Conservation (phyloP, 2,888 invertebrate genomes). For the Zygogramma bicolorata region DNA sequence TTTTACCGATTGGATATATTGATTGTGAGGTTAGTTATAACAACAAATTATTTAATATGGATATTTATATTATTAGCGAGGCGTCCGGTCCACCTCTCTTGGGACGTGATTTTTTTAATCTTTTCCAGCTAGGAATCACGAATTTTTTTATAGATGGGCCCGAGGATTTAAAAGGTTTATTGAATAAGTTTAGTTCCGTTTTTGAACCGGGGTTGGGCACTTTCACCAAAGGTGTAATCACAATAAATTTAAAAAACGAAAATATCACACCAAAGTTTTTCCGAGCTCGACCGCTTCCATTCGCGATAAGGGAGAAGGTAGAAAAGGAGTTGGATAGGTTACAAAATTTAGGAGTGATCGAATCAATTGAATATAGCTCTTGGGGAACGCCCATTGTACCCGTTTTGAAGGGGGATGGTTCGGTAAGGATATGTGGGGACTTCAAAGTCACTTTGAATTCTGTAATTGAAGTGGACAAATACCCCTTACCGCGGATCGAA, state of each 20-base stretch:
- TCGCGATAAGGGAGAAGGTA: conserved; percentile 6
- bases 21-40: not conserved
- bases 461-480: not conserved
- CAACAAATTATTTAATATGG: not conserved
- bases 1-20: not conserved
- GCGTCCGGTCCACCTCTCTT: not conserved
- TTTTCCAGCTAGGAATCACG: not conserved
- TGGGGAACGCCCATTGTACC: conserved; percentile 15
- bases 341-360: conserved; percentile 5
- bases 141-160: not conserved
- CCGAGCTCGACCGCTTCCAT: conserved; percentile 10
- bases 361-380: conserved; percentile 5
- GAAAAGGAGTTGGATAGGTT: conserved; percentile 15
- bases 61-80: not conserved
- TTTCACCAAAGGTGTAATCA: conserved; percentile 4
- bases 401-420: conserved; percentile 4
- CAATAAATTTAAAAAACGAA: not conserved
- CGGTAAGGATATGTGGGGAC: conserved; percentile 1
- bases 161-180: not conserved
- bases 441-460: not conserved
- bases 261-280: conserved; percentile 9
- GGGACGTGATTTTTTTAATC: conserved; percentile 10
- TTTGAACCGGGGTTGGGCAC: conserved; percentile 6
- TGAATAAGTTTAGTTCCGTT: not conserved
- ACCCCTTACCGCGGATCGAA: too few species aligned